Evolutionary conservation across 2,113 vertebrate species (phyloP).

Genomic region (Festucalex cinctus): DNA sequence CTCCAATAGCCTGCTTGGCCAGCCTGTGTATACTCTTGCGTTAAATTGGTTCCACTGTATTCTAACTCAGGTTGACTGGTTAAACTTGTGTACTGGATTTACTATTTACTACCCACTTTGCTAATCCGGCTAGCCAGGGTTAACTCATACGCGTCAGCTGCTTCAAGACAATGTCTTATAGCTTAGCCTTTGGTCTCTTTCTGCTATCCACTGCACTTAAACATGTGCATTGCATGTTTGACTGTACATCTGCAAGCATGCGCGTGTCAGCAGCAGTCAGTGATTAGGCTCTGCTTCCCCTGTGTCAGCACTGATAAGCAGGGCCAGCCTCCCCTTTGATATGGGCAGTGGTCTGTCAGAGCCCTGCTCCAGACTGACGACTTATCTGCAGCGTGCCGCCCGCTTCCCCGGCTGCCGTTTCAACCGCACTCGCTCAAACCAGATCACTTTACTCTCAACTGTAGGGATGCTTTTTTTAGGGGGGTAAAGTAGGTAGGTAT

Average conservation of each 20-base stretch:
- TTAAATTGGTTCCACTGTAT: too few relatives aligned
- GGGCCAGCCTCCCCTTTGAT: conserved; percentile 66
- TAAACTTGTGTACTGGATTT: not conserved
- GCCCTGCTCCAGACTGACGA: conserved; percentile 62
- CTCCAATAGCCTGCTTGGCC: too few relatives aligned
- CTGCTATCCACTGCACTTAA: conserved; percentile 12
- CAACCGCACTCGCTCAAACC: conserved; percentile 21
- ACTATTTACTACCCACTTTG: not conserved
- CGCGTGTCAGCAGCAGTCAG: conserved; percentile 48
- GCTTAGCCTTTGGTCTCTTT: conserved; percentile 12
- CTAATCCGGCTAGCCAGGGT: not conserved
- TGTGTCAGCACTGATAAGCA: conserved; percentile 76
- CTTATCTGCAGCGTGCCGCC: conserved; percentile 63
- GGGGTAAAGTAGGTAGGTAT: not conserved
- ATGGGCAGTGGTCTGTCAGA: conserved; percentile 71
- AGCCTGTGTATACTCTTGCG: too few relatives aligned
- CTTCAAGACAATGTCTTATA: conserved; percentile 19
- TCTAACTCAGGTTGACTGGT: too few relatives aligned
- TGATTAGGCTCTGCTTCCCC: conserved; percentile 63
- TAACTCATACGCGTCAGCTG: not conserved
- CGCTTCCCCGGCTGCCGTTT: conserved; percentile 30
- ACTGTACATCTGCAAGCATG: conserved; percentile 8
- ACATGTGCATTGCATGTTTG: conserved; percentile 22
- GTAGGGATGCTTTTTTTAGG: not conserved
- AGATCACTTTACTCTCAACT: conserved; percentile 3